Evolutionary conservation across 2,113 vertebrate species (phyloP).

Genomic region (Brachypodius melanocephalos): DNA sequence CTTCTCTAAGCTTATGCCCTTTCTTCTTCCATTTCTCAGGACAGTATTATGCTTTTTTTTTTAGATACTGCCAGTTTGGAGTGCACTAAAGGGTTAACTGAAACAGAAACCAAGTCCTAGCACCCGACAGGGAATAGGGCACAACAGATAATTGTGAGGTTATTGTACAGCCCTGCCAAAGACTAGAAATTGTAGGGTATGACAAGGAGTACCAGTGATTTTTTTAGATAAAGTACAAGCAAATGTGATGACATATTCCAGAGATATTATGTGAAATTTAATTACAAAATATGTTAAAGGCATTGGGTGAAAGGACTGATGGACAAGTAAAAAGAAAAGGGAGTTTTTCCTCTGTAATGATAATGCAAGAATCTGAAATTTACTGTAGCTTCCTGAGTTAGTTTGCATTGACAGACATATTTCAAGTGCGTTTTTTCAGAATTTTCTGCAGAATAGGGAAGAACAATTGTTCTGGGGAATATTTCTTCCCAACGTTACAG

Average conservation of each 20-base stretch:
- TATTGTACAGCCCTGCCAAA: background rate
- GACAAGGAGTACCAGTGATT: background rate
- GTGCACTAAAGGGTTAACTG: background rate
- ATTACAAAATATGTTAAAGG: background rate
- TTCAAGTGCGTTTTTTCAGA: background rate
- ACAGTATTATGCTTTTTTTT: background rate
- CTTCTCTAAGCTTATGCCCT: background rate
- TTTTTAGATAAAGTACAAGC: background rate
- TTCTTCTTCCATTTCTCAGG: background rate
- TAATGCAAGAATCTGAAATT: background rate
- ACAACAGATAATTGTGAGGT: background rate
- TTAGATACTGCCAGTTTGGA: background rate
- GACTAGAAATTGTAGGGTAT: background rate
- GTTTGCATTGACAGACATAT: background rate
- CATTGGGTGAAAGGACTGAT: background rate
- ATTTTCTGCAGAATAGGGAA: background rate
- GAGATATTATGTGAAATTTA: background rate
- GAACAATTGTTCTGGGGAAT: background rate
- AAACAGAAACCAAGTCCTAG: slow-evolving; percentile 13
- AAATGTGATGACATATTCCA: background rate
- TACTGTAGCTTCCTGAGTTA: background rate
- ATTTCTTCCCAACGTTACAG: background rate
- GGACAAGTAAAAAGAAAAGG: background rate
- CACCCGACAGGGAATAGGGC: background rate
- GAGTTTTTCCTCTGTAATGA: background rate